These are phyloP conservation scores for Camponotus vicinus DNA, from an alignment of 1,140 invertebrate genomes.

Conservation along the genomic window DNA sequence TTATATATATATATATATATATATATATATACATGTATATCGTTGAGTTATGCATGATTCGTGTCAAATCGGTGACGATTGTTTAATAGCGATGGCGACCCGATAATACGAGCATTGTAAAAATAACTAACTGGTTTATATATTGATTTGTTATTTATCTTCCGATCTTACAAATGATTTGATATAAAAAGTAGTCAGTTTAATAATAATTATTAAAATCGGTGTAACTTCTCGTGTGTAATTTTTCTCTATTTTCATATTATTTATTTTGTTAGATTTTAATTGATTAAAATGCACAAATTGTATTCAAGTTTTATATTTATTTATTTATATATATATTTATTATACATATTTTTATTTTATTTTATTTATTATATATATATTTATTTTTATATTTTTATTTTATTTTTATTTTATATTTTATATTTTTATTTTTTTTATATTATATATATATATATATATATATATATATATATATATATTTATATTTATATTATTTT, in stretches of 20 bases:
- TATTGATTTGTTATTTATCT: slow-evolving; percentile 6
- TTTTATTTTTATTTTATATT: too few species aligned
- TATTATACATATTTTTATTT: too few species aligned
- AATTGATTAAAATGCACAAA: background rate
- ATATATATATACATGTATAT: background rate
- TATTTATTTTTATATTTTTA: too few species aligned
- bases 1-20: background rate
- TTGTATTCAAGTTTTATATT: background rate
- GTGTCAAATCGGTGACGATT: slow-evolving; percentile 37
- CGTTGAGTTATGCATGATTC: slow-evolving; percentile 21
- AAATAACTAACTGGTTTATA: slow-evolving; percentile 4
- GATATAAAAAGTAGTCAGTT: too few species aligned
- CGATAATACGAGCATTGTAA: slow-evolving; percentile 31
- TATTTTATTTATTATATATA: too few species aligned
- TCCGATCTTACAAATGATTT: too few species aligned
- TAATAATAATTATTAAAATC: too few species aligned
- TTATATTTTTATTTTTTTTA: too few species aligned
- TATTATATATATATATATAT: too few species aligned
- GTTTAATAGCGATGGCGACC: background rate
- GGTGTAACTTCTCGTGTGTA: background rate
- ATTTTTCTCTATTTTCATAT: background rate
- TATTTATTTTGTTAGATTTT: background rate
- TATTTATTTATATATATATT: background rate
- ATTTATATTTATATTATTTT: too few species aligned
- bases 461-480: too few species aligned